Evolutionary conservation across 2,797 vertebrate species (phyloP), one percentile per base, ranked within the genome.

Genomic region (Dermochelys coriacea): DNA sequence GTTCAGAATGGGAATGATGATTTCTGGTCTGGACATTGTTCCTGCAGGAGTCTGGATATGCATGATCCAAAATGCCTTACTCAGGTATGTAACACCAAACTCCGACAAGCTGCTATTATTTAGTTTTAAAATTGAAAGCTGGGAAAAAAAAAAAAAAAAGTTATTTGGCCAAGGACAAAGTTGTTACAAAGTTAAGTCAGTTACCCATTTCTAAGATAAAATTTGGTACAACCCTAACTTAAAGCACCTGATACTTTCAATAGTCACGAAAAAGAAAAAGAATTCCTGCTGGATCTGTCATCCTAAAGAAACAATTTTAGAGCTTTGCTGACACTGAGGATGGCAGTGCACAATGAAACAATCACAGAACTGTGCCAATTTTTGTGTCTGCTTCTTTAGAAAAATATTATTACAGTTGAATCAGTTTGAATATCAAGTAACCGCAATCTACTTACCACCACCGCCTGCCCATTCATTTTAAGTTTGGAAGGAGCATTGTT

Each of bases 11-110:
- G 68, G 41, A 80, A 55, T 18, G 68, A 51, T 84, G 18, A 92
- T 87, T 93, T 81, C 51, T 95, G 88, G 54, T 54, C 74, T 84
- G 68, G 77, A 59, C 34, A 88, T 94, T 61, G 25, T 34, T 85
- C 55, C 93, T 4, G 3, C 3, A 93, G 54, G 29, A 96, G 81
- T 8, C 47, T 25, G 7, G 45, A 84, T 55, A 37, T 84, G 89
- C 10, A 83, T 82, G 51, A 47, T 94, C 57, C 84, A 77, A 93
- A 95, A 97, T 88, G 71, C 91, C 87, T 96, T 80, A 49, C 71
- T 88, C 51, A 95, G 93, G 95, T 0, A 0, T 92, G 91, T 81
- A 89, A 23, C 92, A 90, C 85, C 94, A 89, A 94, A 96, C 96
- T 80, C 29, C 54, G 80, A 27, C 15, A 55, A 77, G 12, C 57